Conservation (phyloP, 2,113 vertebrate species). For the Nesospiza acunhae region DNA sequence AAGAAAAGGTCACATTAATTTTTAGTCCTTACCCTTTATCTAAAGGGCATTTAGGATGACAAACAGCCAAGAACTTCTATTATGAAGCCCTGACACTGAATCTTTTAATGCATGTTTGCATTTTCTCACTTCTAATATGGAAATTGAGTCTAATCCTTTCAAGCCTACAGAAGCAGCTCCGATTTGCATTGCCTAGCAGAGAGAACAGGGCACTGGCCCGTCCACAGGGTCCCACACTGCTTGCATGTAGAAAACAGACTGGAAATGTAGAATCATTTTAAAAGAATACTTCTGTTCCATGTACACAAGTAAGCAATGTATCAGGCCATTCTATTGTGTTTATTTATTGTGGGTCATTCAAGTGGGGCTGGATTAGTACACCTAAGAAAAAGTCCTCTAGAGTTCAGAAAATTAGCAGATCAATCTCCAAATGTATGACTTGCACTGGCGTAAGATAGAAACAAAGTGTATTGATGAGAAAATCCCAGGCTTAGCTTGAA, state of each 20-base stretch:
- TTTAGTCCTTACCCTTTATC: constrained; percentile 11
- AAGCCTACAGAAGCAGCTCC: not conserved
- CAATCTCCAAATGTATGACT: not conserved
- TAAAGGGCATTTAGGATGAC: not conserved
- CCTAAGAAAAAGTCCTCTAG: not conserved
- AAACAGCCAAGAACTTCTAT: not conserved
- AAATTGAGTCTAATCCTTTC: not conserved
- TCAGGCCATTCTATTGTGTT: not conserved
- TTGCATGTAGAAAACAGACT: rapidly evolving
- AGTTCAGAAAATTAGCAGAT: not conserved
- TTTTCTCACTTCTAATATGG: constrained; percentile 5
- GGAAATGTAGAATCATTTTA: not conserved
- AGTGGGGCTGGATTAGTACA: not conserved
- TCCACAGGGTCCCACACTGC: not conserved
- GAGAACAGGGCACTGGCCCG: not conserved
- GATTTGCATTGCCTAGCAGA: not conserved
- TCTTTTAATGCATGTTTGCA: not conserved
- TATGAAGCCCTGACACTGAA: not conserved
- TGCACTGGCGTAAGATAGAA: not conserved
- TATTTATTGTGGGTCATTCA: not conserved
- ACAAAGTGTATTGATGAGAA: not conserved
- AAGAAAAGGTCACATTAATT: constrained; percentile 10
- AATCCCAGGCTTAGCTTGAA: not conserved
- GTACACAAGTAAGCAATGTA: not conserved
- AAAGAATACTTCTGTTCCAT: not conserved